Base-by-base conservation (phyloP, 2,113 vertebrate genomes). In the Rhynchomys soricoides region DNA sequence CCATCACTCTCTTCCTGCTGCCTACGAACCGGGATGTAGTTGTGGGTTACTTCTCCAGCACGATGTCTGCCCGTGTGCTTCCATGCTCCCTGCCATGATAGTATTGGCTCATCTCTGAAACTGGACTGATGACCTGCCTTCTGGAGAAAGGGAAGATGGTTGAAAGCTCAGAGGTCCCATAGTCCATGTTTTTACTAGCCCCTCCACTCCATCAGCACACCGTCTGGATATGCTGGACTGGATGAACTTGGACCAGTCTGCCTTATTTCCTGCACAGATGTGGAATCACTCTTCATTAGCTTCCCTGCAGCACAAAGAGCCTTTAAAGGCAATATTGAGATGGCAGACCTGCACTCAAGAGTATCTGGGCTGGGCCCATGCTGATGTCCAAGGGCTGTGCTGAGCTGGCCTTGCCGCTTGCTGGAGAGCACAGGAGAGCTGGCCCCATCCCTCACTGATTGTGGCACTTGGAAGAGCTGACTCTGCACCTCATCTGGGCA, bases 111-210 rank as follows among this genome's bases (percentile, higher is more conserved):
- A 73, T 21, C 71, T 73, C n/a, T 73, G 71, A 73, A 73, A 73
- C 71, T 21, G 34, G 70, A n/a, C 37, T 22, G n/a, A 40, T n/a
- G 3, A 73, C 71, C 21, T 73, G 21, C n/a, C 71, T 40, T 8
- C n/a, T 40, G n/a, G n/a, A 43, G 71, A 73, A 22, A 22, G n/a
- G 21, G 9, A 5, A 73, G n/a, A 73, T 10, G 71, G 8, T 8
- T 40, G 71, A 73, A 40, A 73, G 71, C n/a, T 73, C 21, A 43
- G 71, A 73, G 71, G n/a, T 40, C 9, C n/a, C 21, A 22, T 11
- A 40, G n/a, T 40, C 9, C 70, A 40, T 90, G 74, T 94, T 95
- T 97, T 93, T 43, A 90, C 22, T 79, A 59, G 43, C 40, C 8
- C 19, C 87, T 89, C 50, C 9, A 92, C 2, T 95, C 15, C 68